Conservation (phyloP, 2,888 invertebrate species). For the Idaea dimidiata region DNA sequence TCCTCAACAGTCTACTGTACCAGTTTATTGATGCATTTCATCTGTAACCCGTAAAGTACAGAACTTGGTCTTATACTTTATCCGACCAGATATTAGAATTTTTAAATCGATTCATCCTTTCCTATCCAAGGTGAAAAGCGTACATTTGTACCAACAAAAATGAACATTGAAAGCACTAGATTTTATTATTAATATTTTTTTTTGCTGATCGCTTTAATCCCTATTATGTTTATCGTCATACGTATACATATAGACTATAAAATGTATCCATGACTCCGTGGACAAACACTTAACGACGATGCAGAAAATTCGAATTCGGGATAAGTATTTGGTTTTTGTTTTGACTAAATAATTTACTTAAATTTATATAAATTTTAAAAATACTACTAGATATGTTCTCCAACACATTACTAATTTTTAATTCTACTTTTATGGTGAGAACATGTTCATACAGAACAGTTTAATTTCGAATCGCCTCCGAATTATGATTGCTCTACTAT, state of each 20-base stretch:
- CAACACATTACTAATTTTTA: background rate
- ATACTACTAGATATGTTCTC: no score
- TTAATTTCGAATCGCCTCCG: constrained; percentile 25
- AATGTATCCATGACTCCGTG: no score
- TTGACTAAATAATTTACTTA: no score
- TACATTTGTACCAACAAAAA: no score
- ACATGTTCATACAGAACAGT: constrained; percentile 15
- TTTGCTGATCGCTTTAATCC: no score
- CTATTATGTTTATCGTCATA: no score
- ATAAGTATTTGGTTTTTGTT: background rate
- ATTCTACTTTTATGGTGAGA: background rate
- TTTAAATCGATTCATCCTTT: background rate
- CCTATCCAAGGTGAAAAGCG: background rate
- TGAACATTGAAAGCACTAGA: no score
- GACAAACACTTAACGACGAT: no score
- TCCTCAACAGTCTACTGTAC: constrained; percentile 8
- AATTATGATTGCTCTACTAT: constrained; percentile 34
- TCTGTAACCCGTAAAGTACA: background rate
- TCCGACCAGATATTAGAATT: background rate
- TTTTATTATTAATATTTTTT: no score
- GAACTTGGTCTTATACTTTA: background rate
- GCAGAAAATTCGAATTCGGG: no score
- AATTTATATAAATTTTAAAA: no score
- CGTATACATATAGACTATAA: no score
- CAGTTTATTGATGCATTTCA: constrained; percentile 15